These are phyloP conservation scores for Marcusenius ussheri DNA, from an alignment of 2,113 vertebrate species.

Conservation along the genomic window DNA sequence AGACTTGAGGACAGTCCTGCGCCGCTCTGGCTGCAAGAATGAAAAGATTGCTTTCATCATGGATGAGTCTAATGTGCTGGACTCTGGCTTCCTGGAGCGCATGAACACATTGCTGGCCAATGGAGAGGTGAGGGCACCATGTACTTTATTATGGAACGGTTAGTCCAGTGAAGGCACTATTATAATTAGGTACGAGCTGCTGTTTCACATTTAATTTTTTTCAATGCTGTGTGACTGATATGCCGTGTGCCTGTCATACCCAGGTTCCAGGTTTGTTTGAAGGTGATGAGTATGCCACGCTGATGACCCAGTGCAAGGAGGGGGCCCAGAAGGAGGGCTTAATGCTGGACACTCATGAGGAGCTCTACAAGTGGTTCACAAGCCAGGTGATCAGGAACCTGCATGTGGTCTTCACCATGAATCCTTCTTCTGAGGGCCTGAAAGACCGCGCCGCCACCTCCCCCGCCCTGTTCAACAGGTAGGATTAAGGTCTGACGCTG, in stretches of 20 bases:
- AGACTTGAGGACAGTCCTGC: slow-evolving; percentile 87
- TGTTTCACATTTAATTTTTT: neutral
- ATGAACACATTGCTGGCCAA: slow-evolving; percentile 98
- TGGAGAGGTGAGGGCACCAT: slow-evolving; percentile 71
- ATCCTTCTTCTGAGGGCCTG: slow-evolving; percentile 95
- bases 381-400: slow-evolving; percentile 98
- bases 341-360: slow-evolving; percentile 96
- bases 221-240: neutral
- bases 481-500: neutral
- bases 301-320: slow-evolving; percentile 98
- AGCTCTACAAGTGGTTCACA: slow-evolving; percentile 97
- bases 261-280: slow-evolving; percentile 97
- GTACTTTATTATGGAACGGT: neutral
- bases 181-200: neutral
- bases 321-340: slow-evolving; percentile 96
- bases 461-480: slow-evolving; percentile 98
- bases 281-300: slow-evolving; percentile 91
- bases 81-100: slow-evolving; percentile 94
- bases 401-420: slow-evolving; percentile 99
- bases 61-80: slow-evolving; percentile 95
- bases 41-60: slow-evolving; percentile 99
- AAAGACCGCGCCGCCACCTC: slow-evolving; percentile 97
- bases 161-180: neutral
- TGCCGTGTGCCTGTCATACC: neutral
- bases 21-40: slow-evolving; percentile 95